phyloP scores from a whole-genome alignment of 1,140 invertebrate species.

The Procambarus clarkii region DNA sequence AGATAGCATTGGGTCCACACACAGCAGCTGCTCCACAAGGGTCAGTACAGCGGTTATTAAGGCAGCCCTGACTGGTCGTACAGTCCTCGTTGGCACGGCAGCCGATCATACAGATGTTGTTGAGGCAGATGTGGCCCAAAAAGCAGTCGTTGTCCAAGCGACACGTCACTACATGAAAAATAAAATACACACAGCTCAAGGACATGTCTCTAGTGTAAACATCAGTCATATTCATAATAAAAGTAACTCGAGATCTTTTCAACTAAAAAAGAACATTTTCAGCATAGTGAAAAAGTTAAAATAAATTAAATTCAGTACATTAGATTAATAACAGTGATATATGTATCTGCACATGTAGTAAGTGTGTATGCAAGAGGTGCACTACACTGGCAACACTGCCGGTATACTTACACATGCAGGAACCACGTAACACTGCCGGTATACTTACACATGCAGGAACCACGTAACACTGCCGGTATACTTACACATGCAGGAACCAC shows the following conservation, averaged over 20 bases:
- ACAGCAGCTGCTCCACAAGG: conserved; percentile 83
- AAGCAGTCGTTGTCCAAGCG: conserved; percentile 93
- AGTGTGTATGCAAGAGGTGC: no score
- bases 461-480: conserved; percentile 85
- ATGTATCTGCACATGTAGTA: background rate
- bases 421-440: conserved; percentile 87
- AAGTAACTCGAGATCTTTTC: no score
- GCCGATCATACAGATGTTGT: conserved; percentile 89
- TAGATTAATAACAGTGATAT: background rate
- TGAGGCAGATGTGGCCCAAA: conserved; percentile 90
- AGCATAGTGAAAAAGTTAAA: background rate
- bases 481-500: conserved; percentile 87
- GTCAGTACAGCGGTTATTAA: conserved; percentile 88
- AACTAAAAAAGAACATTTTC: no score
- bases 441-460: conserved; percentile 86
- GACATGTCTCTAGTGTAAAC: background rate
- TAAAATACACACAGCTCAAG: background rate
- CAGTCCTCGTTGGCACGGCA: conserved; percentile 92
- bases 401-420: conserved; percentile 85
- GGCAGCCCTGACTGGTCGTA: conserved; percentile 86
- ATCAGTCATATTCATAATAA: no score
- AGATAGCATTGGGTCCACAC: conserved; percentile 87
- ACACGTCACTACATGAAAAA: conserved; percentile 84
- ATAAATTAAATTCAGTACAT: background rate
- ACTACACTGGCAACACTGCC: background rate